These are phyloP conservation scores for Gryon sp. DNA, from an alignment of 1,140 invertebrate species.

Conservation along the genomic window DNA sequence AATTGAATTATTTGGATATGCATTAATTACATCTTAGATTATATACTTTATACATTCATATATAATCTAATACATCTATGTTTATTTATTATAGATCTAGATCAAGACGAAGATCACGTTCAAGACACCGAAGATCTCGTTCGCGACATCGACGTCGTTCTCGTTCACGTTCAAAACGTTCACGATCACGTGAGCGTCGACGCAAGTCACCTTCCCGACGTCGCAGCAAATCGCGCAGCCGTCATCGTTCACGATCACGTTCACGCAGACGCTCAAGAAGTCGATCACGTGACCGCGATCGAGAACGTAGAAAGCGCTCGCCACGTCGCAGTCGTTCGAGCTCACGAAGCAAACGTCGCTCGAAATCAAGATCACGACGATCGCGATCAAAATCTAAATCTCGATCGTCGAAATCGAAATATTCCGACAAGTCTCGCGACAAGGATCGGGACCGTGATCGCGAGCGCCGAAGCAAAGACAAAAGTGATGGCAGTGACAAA, in stretches of 20 bases:
- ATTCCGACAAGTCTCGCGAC: slow-evolving; percentile 77
- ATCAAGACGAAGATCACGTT: slow-evolving; percentile 82
- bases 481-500: slow-evolving; percentile 77
- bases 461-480: slow-evolving; percentile 73
- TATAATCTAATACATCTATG: slow-evolving; percentile 8
- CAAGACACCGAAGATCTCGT: slow-evolving; percentile 81
- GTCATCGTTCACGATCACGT: slow-evolving; percentile 75
- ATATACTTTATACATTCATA: too few relatives aligned
- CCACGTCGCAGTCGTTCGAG: slow-evolving; percentile 76
- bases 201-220: slow-evolving; percentile 76
- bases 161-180: slow-evolving; percentile 78
- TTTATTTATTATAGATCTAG: slow-evolving; percentile 80
- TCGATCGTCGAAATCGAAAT: slow-evolving; percentile 75
- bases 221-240: slow-evolving; percentile 72
- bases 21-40: too few relatives aligned
- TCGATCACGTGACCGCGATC: slow-evolving; percentile 71
- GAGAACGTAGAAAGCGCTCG: slow-evolving; percentile 73
- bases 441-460: slow-evolving; percentile 74
- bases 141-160: slow-evolving; percentile 77
- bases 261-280: slow-evolving; percentile 79
- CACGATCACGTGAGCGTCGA: slow-evolving; percentile 79
- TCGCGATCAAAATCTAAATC: slow-evolving; percentile 77
- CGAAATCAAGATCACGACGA: slow-evolving; percentile 73
- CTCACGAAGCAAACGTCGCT: slow-evolving; percentile 80
- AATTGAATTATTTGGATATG: too few relatives aligned